Conservation (phyloP, 2,113 vertebrate species). For the Lamprotornis superbus region DNA sequence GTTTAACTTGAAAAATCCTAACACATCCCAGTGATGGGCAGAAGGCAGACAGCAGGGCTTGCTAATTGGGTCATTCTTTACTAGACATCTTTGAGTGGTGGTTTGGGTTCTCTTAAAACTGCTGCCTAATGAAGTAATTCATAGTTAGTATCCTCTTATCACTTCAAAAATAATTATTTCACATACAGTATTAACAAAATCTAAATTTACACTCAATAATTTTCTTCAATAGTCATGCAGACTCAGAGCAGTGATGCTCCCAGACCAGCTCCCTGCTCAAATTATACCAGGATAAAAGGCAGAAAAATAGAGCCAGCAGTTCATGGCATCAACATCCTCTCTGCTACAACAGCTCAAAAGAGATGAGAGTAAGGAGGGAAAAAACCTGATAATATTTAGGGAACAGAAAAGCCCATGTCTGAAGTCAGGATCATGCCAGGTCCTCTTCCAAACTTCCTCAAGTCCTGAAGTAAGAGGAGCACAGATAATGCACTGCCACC, state of each 20-base stretch:
- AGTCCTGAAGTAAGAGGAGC: background rate
- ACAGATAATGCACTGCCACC: background rate
- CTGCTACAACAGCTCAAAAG: background rate
- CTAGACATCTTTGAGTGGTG: background rate
- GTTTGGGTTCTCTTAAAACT: conserved; percentile 2
- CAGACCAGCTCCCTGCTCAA: background rate
- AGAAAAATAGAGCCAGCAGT: background rate
- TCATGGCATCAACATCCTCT: background rate
- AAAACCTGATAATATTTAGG: background rate
- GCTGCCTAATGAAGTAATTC: conserved; percentile 34
- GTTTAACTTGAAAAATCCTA: background rate
- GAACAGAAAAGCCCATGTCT: background rate
- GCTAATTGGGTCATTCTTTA: conserved; percentile 41
- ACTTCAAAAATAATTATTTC: background rate
- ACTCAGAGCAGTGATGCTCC: background rate
- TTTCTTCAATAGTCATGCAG: background rate
- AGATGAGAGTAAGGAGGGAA: background rate
- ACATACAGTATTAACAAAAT: background rate
- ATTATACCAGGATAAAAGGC: background rate
- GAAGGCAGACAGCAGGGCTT: background rate
- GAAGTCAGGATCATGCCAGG: background rate
- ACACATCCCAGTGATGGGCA: background rate
- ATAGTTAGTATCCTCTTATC: background rate
- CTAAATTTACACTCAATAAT: background rate
- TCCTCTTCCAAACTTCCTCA: background rate